phyloP scores from a whole-genome alignment of 2,797 vertebrate species.

The Propithecus deckenii region DNA sequence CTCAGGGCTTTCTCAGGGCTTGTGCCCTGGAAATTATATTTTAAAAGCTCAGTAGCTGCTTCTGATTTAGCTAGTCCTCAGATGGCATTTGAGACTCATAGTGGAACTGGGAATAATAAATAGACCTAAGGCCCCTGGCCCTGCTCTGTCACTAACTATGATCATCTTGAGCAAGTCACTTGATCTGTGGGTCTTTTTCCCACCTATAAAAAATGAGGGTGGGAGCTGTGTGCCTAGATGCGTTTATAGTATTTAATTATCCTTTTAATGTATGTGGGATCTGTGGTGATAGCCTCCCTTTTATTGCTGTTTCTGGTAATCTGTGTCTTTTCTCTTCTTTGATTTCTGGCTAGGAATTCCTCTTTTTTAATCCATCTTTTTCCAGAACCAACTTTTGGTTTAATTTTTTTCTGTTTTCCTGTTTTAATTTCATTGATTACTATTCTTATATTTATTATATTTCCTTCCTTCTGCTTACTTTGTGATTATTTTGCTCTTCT shows the following conservation, averaged over 20 bases:
- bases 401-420: not conserved
- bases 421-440: not conserved
- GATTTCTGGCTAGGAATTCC: not conserved
- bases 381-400: not conserved
- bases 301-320: not conserved
- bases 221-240: not conserved
- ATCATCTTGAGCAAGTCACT: not conserved
- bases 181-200: not conserved
- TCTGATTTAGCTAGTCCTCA: not conserved
- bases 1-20: not conserved
- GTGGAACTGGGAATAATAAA: not conserved
- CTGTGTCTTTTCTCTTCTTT: not conserved
- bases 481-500: not conserved
- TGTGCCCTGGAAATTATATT: not conserved
- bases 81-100: not conserved
- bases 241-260: not conserved
- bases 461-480: not conserved
- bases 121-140: not conserved
- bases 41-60: not conserved
- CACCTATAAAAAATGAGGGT: not conserved
- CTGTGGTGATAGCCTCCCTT: not conserved
- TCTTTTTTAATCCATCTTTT: not conserved
- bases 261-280: not conserved
- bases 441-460: not conserved
- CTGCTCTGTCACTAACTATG: not conserved